Base-by-base conservation (phyloP, 2,113 vertebrate species). In the Prolemur simus region DNA sequence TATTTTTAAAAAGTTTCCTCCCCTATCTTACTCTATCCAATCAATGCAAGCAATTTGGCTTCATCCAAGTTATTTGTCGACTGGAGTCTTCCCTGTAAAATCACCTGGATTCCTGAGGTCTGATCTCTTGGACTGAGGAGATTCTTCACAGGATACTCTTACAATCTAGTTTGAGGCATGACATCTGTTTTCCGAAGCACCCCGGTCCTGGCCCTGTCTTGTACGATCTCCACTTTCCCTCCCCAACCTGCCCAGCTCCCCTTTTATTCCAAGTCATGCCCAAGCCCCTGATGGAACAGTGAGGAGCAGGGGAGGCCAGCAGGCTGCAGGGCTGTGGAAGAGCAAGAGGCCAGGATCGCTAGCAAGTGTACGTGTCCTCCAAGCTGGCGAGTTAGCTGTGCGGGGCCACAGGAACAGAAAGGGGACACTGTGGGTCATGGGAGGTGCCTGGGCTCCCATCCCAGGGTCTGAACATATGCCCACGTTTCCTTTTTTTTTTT, bases 261-360 rank as follows among this genome's bases (percentile, higher is more conserved):
- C 3, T 42, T 29, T 49, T 10, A 49, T 17, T 76, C 66, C 68
- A 9, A 25, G 66, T 68, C 21, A 32, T 21, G 32, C 11, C 3
- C 17, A 5, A 6, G 23, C 13, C 27, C 27, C 27, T 1, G 0
- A n/a, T 21, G 5, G 29, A 34, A n/a, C 34, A 73, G 10, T 23
- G 5, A 64, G 81, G n/a, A 64, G 32, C 15, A 18, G 3, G 6
- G 10, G 87, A 34, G 15, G 34, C 39, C n/a, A 69, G 15, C 23
- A 74, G 80, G 23, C 73, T 10, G 1, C 2, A 66, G 34, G 39
- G 20, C 8, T 49, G 2, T 4, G 11, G 27, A 47, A 42, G 15
- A n/a, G 20, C n/a, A 15, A 10, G 4, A 42, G 32, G 6, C 34
- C 45, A 64, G 34, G 52, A 39, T 21, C 8, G 0, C 6, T 32